A percentile compares a stretch with the other conserved stretches of the same genome.
Conservation (phyloP, 2,797 vertebrate genomes). For the Hemitrygon akajei region DNA sequence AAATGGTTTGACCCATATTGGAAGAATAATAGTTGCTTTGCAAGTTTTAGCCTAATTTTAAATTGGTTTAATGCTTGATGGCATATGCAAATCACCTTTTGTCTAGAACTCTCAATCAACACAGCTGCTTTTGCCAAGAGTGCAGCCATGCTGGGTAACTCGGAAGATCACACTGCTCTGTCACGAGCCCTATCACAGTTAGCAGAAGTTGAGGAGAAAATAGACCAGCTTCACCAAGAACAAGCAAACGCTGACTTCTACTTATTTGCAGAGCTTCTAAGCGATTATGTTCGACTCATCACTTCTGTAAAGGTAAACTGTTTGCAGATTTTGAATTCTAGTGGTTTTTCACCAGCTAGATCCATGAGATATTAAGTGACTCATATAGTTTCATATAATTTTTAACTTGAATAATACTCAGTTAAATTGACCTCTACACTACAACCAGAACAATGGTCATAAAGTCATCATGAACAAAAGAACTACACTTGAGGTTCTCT, state of each 20-base stretch:
- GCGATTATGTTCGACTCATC: constrained; percentile 90
- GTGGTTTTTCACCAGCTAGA: not conserved
- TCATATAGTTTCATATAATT: too few species aligned
- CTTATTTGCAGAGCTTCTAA: constrained; percentile 85
- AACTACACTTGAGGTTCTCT: too few species aligned
- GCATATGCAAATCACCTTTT: not conserved
- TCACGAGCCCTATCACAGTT: constrained; percentile 91
- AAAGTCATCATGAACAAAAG: not conserved
- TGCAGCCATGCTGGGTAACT: constrained; percentile 95
- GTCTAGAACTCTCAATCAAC: constrained; percentile 80
- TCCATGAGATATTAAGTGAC: not conserved
- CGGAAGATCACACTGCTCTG: constrained; percentile 91
- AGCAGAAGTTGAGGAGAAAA: constrained; percentile 94
- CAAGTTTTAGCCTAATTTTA: not conserved
- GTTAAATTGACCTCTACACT: not conserved
- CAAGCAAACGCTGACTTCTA: constrained; percentile 90
- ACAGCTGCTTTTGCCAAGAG: constrained; percentile 92
- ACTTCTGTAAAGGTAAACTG: constrained; percentile 80
- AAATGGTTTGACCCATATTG: not conserved
- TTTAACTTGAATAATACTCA: not conserved
- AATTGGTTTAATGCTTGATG: constrained; percentile 29
- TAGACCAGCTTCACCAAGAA: constrained; percentile 88
- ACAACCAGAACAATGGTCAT: not conserved
- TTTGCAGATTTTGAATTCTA: not conserved
- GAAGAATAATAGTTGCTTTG: not conserved